These are phyloP conservation scores for Pemphredon lugubris DNA, from an alignment of 2,888 invertebrate species.

Conservation along the genomic window DNA sequence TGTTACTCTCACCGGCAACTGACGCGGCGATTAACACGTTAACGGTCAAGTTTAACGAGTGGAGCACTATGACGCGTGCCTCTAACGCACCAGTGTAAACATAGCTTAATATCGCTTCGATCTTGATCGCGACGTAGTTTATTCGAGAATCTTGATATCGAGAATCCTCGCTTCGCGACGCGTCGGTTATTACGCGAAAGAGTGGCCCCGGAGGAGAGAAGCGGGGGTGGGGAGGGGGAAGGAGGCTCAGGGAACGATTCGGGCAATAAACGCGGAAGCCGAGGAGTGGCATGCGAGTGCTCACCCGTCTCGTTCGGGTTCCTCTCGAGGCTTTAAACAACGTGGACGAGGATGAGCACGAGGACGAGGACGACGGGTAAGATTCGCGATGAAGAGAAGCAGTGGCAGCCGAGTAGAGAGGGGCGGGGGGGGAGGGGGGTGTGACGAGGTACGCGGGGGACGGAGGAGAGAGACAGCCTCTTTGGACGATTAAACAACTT, in stretches of 20 bases:
- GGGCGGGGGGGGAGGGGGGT: constrained; percentile 7
- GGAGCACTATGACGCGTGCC: too few species aligned
- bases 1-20: too few species aligned
- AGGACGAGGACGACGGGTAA: constrained; percentile 24
- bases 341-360: constrained; percentile 20
- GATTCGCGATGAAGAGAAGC: constrained; percentile 50
- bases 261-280: neutral
- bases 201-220: too few species aligned
- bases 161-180: too few species aligned
- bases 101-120: too few species aligned
- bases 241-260: neutral
- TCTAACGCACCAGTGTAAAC: too few species aligned
- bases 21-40: too few species aligned
- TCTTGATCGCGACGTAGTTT: too few species aligned
- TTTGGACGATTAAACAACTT: constrained; percentile 71
- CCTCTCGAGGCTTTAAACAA: constrained; percentile 50
- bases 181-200: too few species aligned
- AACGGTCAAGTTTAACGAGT: too few species aligned
- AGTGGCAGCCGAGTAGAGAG: constrained; percentile 12
- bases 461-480: constrained; percentile 63
- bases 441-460: constrained; percentile 31
- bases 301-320: constrained; percentile 2
- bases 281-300: constrained; percentile 1
- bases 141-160: too few species aligned
- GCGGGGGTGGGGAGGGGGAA: neutral